Percentiles rank a stretch among this genome's conserved stretches.
Evolutionary conservation across 1,140 invertebrate species (phyloP).

Genomic region (Aporrectodea caliginosa): DNA sequence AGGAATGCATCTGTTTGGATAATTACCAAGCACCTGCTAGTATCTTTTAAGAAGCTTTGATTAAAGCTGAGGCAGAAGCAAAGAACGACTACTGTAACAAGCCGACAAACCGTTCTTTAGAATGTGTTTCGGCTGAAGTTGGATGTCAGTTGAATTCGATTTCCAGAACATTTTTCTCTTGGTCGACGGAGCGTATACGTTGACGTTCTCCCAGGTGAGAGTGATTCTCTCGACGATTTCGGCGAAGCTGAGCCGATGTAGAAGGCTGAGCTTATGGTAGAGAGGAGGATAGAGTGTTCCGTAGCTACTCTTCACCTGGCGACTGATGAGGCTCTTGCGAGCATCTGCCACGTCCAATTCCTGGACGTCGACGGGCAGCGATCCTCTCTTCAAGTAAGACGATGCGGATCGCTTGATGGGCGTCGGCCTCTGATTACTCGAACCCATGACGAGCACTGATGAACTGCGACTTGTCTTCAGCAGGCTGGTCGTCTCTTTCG

Average conservation of each 20-base stretch:
- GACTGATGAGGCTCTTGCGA: neutral
- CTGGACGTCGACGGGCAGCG: neutral
- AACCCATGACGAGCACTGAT: neutral
- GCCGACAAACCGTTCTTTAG: conserved; percentile 38
- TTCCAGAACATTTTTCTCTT: conserved; percentile 40
- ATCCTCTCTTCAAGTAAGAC: neutral
- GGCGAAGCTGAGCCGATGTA: conserved; percentile 29
- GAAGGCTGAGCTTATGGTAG: conserved; percentile 8
- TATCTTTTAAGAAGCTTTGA: too few species aligned
- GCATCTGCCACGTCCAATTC: neutral
- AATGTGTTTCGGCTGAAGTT: conserved; percentile 47
- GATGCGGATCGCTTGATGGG: neutral
- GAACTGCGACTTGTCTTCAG: neutral
- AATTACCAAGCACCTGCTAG: too few species aligned
- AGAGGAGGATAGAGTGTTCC: conserved; percentile 21
- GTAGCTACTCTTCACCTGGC: neutral
- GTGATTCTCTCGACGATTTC: conserved; percentile 51
- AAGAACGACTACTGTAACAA: neutral
- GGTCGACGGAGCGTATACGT: conserved; percentile 63
- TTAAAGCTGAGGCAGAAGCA: neutral
- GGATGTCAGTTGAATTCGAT: conserved; percentile 14
- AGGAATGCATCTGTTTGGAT: too few species aligned
- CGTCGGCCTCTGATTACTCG: too few species aligned
- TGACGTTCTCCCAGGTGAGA: conserved; percentile 70
- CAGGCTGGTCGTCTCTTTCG: neutral